These are phyloP conservation scores for Flabesymbios commensalis DNA, from an alignment of 2,888 invertebrate genomes.

Conservation along the genomic window DNA sequence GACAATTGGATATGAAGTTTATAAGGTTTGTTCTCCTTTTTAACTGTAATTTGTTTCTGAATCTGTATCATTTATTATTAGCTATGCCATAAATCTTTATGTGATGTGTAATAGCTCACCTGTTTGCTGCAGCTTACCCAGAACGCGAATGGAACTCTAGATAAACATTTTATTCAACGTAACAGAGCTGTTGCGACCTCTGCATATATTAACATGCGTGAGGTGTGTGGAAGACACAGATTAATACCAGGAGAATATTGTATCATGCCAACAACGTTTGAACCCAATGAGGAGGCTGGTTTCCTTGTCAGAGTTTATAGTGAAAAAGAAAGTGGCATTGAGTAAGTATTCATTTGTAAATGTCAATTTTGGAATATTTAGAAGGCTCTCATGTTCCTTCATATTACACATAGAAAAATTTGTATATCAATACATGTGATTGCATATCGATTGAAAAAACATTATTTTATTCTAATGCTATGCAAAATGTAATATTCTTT, in stretches of 20 bases:
- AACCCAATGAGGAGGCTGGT: conserved; percentile 92
- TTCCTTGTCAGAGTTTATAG: conserved; percentile 92
- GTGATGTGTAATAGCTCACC: neutral
- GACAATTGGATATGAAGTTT: conserved; percentile 37
- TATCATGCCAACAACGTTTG: conserved; percentile 94
- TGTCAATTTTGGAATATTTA: neutral
- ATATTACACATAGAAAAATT: too few species aligned
- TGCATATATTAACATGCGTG: conserved; percentile 85
- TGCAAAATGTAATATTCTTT: too few species aligned
- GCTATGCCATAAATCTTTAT: neutral
- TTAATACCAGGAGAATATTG: conserved; percentile 90
- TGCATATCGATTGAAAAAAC: too few species aligned
- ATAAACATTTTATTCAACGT: conserved; percentile 16
- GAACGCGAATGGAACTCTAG: conserved; percentile 5
- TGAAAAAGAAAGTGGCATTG: conserved; percentile 66
- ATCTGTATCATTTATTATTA: too few species aligned
- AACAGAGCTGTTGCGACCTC: conserved; percentile 21
- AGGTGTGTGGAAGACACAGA: conserved; percentile 87
- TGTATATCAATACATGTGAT: too few species aligned
- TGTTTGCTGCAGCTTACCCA: neutral
- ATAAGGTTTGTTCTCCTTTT: neutral
- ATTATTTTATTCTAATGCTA: conserved; percentile 4
- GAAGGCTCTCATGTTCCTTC: neutral
- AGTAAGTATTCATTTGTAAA: conserved; percentile 13
- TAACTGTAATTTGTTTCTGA: too few species aligned